These are phyloP conservation scores for Xylophagus ater DNA, from an alignment of 2,888 invertebrate genomes.

Conservation along the genomic window DNA sequence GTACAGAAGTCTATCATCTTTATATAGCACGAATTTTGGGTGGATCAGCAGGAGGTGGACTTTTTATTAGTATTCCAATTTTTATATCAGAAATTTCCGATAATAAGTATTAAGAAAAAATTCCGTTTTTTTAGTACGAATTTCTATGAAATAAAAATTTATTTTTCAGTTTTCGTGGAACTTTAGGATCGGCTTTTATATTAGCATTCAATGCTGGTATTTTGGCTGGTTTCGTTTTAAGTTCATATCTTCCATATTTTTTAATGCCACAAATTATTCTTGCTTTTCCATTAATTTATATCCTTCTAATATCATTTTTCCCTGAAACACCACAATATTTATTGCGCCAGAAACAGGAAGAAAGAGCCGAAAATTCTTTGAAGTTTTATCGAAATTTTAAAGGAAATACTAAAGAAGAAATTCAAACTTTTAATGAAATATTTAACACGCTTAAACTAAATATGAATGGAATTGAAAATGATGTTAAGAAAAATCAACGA, in stretches of 20 bases:
- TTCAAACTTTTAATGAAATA: slow-evolving; percentile 21
- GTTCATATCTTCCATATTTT: slow-evolving; percentile 28
- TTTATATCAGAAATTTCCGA: slow-evolving; percentile 13
- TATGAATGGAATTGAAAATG: slow-evolving; percentile 10
- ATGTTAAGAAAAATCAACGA: background rate
- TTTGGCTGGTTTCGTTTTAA: slow-evolving; percentile 28
- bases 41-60: slow-evolving; percentile 10
- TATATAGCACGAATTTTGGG: slow-evolving; percentile 7
- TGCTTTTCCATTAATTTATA: slow-evolving; percentile 27
- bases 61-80: slow-evolving; percentile 9
- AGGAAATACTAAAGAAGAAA: slow-evolving; percentile 20
- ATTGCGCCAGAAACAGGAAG: slow-evolving; percentile 19
- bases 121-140: too few relatives aligned
- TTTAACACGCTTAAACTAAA: slow-evolving; percentile 21
- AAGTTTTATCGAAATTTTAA: slow-evolving; percentile 28
- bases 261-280: slow-evolving; percentile 27
- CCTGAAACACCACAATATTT: slow-evolving; percentile 33
- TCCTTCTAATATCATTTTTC: slow-evolving; percentile 22
- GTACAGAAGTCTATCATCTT: slow-evolving; percentile 5
- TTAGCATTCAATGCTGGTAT: slow-evolving; percentile 30
- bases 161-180: slow-evolving; percentile 30
- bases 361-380: slow-evolving; percentile 27
- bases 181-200: slow-evolving; percentile 29
- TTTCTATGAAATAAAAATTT: background rate
- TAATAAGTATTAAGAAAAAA: slow-evolving; percentile 3